phyloP scores from a whole-genome alignment of 2,113 vertebrate species.

The Cyanistes caeruleus region DNA sequence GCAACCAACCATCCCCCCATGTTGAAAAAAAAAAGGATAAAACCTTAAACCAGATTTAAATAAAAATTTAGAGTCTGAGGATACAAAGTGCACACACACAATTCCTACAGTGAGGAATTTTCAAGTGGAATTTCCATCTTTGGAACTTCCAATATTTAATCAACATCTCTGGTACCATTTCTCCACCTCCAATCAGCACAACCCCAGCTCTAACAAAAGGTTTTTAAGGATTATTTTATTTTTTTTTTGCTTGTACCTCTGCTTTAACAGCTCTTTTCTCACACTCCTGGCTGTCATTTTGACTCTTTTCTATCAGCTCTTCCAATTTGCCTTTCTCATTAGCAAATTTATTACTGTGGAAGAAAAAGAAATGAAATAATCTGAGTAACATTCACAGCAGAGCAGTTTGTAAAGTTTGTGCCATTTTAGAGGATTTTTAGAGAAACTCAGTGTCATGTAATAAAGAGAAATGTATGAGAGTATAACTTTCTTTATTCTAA shows the following conservation, averaged over 20 bases:
- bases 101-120: not conserved
- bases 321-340: conserved; percentile 84
- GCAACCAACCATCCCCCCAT: not conserved
- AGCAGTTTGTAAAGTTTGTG: not conserved
- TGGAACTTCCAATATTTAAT: not conserved
- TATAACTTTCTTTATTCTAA: not conserved
- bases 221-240: not conserved
- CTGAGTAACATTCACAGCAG: not conserved
- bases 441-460: not conserved
- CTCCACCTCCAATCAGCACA: not conserved
- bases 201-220: not conserved
- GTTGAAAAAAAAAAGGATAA: not conserved
- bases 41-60: not conserved
- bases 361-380: not conserved
- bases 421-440: not conserved
- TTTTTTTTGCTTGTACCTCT: conserved; percentile 75
- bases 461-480: not conserved
- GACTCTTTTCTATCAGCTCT: conserved; percentile 77
- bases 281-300: conserved; percentile 50
- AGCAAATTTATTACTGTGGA: conserved; percentile 80
- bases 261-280: conserved; percentile 78
- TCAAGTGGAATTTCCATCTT: not conserved
- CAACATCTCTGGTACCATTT: fast-evolving
- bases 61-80: too few species aligned
- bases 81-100: not conserved